Conservation (phyloP, 2,113 vertebrate species). For the Girardinichthys multiradiatus region DNA sequence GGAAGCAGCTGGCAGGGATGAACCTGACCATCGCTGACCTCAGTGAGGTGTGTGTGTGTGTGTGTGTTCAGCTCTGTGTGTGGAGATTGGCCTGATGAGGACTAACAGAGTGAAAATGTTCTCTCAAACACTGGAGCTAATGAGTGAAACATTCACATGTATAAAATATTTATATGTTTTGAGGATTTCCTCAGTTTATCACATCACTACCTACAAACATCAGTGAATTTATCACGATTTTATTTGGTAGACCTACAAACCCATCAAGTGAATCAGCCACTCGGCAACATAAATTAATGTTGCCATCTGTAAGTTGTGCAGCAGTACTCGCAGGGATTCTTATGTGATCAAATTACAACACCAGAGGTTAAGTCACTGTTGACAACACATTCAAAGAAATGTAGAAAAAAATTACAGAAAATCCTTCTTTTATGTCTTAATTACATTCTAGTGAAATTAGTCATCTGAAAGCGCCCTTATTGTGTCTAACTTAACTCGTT, state of each 20-base stretch:
- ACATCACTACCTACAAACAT: too few species aligned
- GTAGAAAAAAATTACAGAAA: neutral
- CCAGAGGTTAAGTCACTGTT: neutral
- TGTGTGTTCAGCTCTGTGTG: neutral
- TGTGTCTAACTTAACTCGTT: neutral
- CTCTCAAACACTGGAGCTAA: neutral
- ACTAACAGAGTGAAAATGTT: neutral
- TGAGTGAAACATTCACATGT: neutral
- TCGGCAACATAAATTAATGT: too few species aligned
- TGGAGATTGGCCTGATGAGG: too few species aligned
- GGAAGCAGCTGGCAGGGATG: conserved; percentile 99
- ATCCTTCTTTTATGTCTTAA: neutral
- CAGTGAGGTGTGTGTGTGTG: conserved; percentile 86
- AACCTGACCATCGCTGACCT: conserved; percentile 98
- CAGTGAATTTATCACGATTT: too few species aligned
- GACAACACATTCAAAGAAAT: neutral
- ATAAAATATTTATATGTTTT: too few species aligned
- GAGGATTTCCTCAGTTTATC: too few species aligned
- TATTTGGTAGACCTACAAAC: too few species aligned
- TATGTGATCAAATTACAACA: neutral
- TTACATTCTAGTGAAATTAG: too few species aligned
- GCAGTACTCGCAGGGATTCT: too few species aligned
- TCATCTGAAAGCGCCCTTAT: neutral
- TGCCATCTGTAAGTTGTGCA: too few species aligned
- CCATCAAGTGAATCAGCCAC: too few species aligned